Conservation (phyloP, 2,113 vertebrate genomes). For the Rhombomys opimus region DNA sequence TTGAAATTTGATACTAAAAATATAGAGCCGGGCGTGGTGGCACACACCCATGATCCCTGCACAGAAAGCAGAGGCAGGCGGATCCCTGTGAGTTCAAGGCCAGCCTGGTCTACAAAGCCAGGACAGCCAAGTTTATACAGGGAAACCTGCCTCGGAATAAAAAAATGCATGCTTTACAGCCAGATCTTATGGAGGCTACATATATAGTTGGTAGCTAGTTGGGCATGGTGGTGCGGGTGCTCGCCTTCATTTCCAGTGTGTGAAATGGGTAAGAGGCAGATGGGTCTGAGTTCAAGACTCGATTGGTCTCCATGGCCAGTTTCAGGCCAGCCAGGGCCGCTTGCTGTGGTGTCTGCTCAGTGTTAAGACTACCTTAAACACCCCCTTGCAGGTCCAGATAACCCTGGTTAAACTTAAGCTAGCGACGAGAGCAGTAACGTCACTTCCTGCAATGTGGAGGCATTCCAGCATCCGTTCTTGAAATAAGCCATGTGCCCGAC, state of each 20-base stretch:
- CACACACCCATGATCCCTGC: neutral
- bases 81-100: neutral
- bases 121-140: neutral
- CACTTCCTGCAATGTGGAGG: neutral
- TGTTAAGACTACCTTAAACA: neutral
- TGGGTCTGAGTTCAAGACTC: neutral
- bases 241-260: neutral
- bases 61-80: neutral
- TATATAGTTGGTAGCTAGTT: neutral
- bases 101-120: neutral
- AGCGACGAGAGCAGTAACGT: neutral
- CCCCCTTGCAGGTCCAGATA: neutral
- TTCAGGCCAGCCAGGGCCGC: neutral
- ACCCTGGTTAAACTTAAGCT: neutral
- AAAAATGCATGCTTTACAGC: neutral
- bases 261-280: neutral
- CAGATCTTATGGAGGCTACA: too few species aligned
- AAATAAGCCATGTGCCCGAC: neutral
- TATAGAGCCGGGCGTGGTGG: neutral
- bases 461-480: slow-evolving; percentile 30
- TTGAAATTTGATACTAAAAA: slow-evolving; percentile 3
- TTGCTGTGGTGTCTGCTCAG: neutral
- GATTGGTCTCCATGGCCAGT: neutral
- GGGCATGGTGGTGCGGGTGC: neutral
- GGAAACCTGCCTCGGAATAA: neutral